phyloP scores from a whole-genome alignment of 2,888 invertebrate species.

The Euproctis similis region DNA sequence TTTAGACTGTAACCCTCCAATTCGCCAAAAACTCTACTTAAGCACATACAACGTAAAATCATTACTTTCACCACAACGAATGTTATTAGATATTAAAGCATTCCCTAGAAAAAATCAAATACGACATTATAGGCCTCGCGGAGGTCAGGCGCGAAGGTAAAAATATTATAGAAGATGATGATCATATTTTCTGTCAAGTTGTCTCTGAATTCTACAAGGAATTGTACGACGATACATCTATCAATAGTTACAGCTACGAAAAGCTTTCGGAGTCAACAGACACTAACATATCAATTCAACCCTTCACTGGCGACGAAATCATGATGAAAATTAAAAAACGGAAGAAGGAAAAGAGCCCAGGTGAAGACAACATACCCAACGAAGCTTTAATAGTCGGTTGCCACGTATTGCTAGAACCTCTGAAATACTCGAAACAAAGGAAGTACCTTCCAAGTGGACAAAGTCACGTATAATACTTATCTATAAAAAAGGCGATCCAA shows the following conservation, averaged over 20 bases:
- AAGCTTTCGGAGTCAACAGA: too few species aligned
- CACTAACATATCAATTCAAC: not conserved
- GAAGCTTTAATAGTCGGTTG: not conserved
- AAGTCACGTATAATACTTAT: not conserved
- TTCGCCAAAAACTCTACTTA: too few species aligned
- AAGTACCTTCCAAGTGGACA: not conserved
- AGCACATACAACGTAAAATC: too few species aligned
- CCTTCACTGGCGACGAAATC: not conserved
- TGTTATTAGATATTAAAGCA: too few species aligned
- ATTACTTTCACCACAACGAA: too few species aligned
- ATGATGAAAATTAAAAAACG: slow-evolving; percentile 1
- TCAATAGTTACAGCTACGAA: not conserved
- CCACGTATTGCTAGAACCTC: not conserved
- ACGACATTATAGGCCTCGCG: too few species aligned
- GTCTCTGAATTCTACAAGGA: slow-evolving; percentile 1
- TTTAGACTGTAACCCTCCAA: too few species aligned
- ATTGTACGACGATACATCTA: not conserved
- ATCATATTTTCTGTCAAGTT: too few species aligned
- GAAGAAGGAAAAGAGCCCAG: not conserved
- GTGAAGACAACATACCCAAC: not conserved
- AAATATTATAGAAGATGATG: too few species aligned
- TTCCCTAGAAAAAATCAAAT: too few species aligned
- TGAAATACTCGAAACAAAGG: not conserved
- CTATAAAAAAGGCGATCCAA: not conserved
- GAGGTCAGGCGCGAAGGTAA: too few species aligned